Evolutionary conservation across 1,140 invertebrate genomes (phyloP), one percentile per base, ranked within the genome.

Genomic region (Protaetia brevitarsis): DNA sequence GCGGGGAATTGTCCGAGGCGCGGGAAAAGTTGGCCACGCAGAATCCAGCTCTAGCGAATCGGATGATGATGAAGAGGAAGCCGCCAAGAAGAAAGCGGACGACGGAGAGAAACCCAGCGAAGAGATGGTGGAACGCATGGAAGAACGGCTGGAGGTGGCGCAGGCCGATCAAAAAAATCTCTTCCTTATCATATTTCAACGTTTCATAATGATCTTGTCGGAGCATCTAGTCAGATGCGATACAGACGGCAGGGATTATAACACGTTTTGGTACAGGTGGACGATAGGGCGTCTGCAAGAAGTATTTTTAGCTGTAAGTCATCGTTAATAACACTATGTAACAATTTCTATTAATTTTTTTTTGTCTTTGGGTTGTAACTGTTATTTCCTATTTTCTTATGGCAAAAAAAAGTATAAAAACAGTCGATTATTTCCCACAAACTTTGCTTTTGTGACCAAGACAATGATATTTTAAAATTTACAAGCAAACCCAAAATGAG

Each of bases 151-250:
- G 63, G 96, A 98, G 82, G 88, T 91, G 27, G 94, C 94, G 0
- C 94, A 97, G 81, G 93, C 93, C 65, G 95, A 98, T 80, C 95
- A 97, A 78, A 98, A 98, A 80, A 95, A 96, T 80, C 82, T 98
- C 16, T 98, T 98, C 76, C 86, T 99, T 7, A 97, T 99, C 76
- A 94, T 98, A 73, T 98, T 98, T 79, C 95, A 98, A 88, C 85
- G 96, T 69, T 99, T 99, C 80, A 98, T 98, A 67, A 98, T 98
- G 91, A 95, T 97, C 70, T 83, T 99, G 56, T 97, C 95, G 0
- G 96, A 99, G 80, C 96, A 98, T 83, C 85, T 98, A 69, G 92
- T 95, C 28, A 84, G 90, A 31, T 95, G 93, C 79, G 96, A 98
- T 78, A 94, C 94, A 2, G 94, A 98, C 80, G 92, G 91, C 13